Evolutionary conservation across 2,888 invertebrate species (phyloP).

Genomic region (Isoperla grammatica): DNA sequence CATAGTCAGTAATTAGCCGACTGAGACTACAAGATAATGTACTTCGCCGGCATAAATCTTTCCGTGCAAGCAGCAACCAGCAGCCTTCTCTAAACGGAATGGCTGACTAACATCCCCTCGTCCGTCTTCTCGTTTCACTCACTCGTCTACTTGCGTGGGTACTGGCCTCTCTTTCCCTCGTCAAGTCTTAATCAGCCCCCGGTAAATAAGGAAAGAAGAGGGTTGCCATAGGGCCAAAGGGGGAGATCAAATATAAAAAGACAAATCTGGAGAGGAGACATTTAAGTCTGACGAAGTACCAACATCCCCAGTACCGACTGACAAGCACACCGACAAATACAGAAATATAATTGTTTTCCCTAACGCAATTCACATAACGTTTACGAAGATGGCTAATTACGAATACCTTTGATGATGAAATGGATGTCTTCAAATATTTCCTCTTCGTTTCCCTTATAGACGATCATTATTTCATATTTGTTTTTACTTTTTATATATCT

Average conservation of each 20-base stretch:
- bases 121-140: slow-evolving; percentile 14
- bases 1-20: slow-evolving; percentile 52
- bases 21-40: slow-evolving; percentile 53
- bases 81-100: slow-evolving; percentile 23
- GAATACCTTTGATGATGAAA: slow-evolving; percentile 7
- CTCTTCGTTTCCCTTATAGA: no score
- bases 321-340: slow-evolving; percentile 5
- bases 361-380: slow-evolving; percentile 2
- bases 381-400: slow-evolving; percentile 9
- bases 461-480: no score
- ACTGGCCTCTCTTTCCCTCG: slow-evolving; percentile 19
- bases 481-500: neutral
- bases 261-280: slow-evolving; percentile 12
- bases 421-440: neutral
- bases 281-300: slow-evolving; percentile 9
- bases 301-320: neutral
- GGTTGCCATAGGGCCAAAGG: slow-evolving; percentile 15
- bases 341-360: slow-evolving; percentile 13
- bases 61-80: slow-evolving; percentile 30
- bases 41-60: slow-evolving; percentile 51
- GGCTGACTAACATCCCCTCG: slow-evolving; percentile 21
- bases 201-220: slow-evolving; percentile 21
- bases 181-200: slow-evolving; percentile 27
- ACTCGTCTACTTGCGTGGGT: slow-evolving; percentile 9
- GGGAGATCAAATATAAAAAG: slow-evolving; percentile 19